Evolutionary conservation across 2,113 vertebrate genomes (phyloP), one percentile per base, ranked within the genome.

Genomic region (Channa maculata): DNA sequence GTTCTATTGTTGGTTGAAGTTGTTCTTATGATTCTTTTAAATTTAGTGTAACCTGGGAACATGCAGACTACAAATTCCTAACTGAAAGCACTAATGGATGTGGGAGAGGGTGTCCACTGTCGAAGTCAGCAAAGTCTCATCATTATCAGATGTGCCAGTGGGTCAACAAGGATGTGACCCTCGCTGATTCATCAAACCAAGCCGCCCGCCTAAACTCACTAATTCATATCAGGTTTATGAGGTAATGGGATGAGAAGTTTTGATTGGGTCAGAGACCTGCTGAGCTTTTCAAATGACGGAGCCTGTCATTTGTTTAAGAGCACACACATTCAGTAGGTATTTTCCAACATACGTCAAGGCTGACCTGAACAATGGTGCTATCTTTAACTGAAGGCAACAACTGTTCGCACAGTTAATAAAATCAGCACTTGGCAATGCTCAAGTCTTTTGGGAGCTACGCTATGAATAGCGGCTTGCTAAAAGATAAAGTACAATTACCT

Each of bases 81-180:
- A 4, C 39, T 44, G 7, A 74, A 39, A 24, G 14, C 68, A 48
- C 37, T 39, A 1, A 0, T 53, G 57, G 50, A 72, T 15, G 72
- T 73, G 77, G 78, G 82, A 66, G 85, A 78, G 51, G n/a, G 2
- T 1, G 37, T 14, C 34, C 49, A 12, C 49, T 59, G 81, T 76
- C 43, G 14, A 44, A 59, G 66, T 86, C 86, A 90, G 88, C 85
- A 54, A 59, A 59, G 66, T 52, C 63, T 66, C 71, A 33, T 83
- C 75, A 78, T 76, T 90, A 90, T 92, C 85, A 84, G 75, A 82
- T 76, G 80, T 71, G 61, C 66, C 71, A 36, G 75, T 83, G 65
- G 80, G 63, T 88, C 84, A 88, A 90, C 90, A 91, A 82, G 87
- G 88, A 91, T 87, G 89, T 64, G 70, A 74, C 62, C 55, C 14